A percentile compares a stretch with the other conserved stretches of the same genome.
Conservation (phyloP, 2,797 vertebrate species). For the Chelmon rostratus region DNA sequence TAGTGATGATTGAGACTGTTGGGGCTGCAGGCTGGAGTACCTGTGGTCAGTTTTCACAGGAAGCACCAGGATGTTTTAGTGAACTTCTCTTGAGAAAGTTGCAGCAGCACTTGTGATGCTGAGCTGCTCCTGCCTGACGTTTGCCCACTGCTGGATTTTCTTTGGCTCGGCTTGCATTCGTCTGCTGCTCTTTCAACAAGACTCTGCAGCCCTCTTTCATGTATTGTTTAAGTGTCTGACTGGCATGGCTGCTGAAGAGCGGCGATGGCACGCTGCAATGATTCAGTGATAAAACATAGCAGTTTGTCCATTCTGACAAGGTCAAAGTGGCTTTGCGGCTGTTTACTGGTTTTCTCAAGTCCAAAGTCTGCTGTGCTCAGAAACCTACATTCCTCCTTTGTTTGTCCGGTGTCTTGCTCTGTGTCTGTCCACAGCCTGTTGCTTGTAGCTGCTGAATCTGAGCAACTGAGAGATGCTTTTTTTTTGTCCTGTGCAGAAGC, state of each 20-base stretch:
- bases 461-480: constrained; percentile 2
- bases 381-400: constrained; percentile 26
- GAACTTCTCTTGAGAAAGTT: background rate
- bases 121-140: background rate
- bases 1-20: background rate
- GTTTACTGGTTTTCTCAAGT: constrained; percentile 42
- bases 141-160: background rate
- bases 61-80: background rate
- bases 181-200: background rate
- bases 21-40: background rate
- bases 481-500: too few relatives aligned
- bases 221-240: background rate
- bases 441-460: constrained; percentile 1
- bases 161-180: background rate
- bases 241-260: background rate
- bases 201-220: background rate
- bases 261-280: constrained; percentile 11
- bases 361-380: constrained; percentile 51
- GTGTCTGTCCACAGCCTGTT: constrained; percentile 23
- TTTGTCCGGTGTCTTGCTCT: constrained; percentile 27
- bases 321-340: constrained; percentile 16
- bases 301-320: constrained; percentile 12
- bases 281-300: constrained; percentile 23
- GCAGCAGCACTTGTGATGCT: background rate
- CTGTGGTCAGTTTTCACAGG: background rate